Evolutionary conservation across 2,888 invertebrate genomes (phyloP).

Genomic region (Apotomis betuletana): DNA sequence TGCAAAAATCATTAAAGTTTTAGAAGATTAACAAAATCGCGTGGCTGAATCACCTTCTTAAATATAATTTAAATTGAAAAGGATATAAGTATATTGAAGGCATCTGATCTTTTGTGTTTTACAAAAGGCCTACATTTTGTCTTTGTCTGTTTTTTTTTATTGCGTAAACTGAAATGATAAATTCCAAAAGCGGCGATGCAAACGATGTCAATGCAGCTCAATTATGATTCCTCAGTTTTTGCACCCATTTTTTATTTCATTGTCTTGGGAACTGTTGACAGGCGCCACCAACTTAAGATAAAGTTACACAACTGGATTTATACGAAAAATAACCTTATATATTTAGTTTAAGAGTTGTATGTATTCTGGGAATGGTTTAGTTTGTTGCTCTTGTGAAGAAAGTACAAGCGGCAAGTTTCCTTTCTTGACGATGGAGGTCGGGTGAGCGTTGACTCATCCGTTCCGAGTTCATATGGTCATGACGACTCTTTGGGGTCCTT

Average conservation of each 20-base stretch:
- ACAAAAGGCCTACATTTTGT: too few relatives aligned
- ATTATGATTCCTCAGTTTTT: slow-evolving; percentile 35
- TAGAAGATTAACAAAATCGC: too few relatives aligned
- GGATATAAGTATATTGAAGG: too few relatives aligned
- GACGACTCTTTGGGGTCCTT: slow-evolving; percentile 43
- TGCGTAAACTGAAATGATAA: background rate
- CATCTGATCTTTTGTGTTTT: too few relatives aligned
- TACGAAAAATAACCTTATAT: slow-evolving; percentile 12
- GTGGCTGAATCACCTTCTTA: too few relatives aligned
- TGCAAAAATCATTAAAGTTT: too few relatives aligned
- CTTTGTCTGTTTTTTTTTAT: background rate
- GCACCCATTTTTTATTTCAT: slow-evolving; percentile 32
- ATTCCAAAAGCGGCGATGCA: slow-evolving; percentile 16
- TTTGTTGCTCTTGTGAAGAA: slow-evolving; percentile 48
- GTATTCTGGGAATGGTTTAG: slow-evolving; percentile 30
- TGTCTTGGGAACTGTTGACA: slow-evolving; percentile 35
- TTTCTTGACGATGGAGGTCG: slow-evolving; percentile 51
- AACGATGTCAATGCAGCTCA: slow-evolving; percentile 25
- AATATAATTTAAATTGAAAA: too few relatives aligned
- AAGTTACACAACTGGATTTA: background rate
- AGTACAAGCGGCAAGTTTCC: slow-evolving; percentile 57
- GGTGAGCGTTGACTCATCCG: slow-evolving; percentile 56
- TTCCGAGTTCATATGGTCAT: slow-evolving; percentile 51
- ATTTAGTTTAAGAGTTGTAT: slow-evolving; percentile 9
- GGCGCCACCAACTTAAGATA: background rate